Base-by-base conservation (phyloP, 2,113 vertebrate species). In the Okapia johnstoni region DNA sequence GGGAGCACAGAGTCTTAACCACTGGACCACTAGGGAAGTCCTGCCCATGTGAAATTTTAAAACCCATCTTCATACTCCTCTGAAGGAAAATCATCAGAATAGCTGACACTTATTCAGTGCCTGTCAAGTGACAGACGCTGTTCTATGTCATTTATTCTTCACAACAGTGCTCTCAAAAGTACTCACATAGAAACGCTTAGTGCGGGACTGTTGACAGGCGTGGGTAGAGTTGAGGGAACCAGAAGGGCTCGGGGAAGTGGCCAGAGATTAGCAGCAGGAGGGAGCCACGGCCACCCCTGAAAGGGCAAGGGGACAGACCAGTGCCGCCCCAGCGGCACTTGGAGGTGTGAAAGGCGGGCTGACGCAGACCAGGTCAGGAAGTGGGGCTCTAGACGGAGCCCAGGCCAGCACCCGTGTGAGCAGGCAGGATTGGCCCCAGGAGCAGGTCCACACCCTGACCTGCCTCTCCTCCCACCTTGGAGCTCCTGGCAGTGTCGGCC, bases 81-180 rank as follows among this genome's bases (percentile, higher is more conserved):
- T 48, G 54, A 73, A 70, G 70, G 25, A n/a, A 81, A n/a, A n/a
- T 13, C 3, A 5, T 52, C 52, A 1, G 54, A 23, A 55, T 23
- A 36, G 58, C 43, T 52, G 13, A 16, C 11, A 1, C 19, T 17
- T 61, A 28, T 7, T 30, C 28, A 66, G 30, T 54, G 52, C 58
- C 2, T 28, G 25, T 26, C 88, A 50, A 21, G 16, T 30, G n/a
- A 14, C 12, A 52, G n/a, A 7, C 50, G 2, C 5, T 54, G 23
- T 16, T 89, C 48, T 19, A 0, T 46, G 14, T 73, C 54, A 9
- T 54, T 63, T 25, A 6, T 7, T 57, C 15, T 28, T 93, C 54
- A 48, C 25, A 7, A 4, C 10, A 1, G 61, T 2, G 0, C 52
- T 33, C 54, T 54, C 14, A 0, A 7, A 21, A 52, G 60, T 40